Conservation (phyloP, 2,797 vertebrate species). For the Danio choprae region DNA sequence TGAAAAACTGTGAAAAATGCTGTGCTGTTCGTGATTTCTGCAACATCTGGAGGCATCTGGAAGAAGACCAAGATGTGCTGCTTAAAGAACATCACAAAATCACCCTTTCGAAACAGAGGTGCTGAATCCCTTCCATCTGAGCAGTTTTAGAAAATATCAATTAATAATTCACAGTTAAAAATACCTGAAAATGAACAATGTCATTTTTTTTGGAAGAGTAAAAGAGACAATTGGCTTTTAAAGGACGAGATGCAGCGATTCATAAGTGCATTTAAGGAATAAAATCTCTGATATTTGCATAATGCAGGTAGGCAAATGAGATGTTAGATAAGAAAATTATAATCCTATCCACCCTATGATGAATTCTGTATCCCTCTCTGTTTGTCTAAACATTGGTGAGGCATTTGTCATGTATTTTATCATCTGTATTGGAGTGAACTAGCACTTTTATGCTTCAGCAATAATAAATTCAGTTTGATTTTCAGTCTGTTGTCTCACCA, state of each 20-base stretch:
- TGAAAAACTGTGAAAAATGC: slow-evolving; percentile 86
- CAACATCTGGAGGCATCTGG: slow-evolving; percentile 73
- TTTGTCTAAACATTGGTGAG: not conserved
- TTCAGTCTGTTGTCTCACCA: not conserved
- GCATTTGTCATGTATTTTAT: not conserved
- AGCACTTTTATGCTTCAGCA: not conserved
- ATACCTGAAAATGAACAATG: not conserved
- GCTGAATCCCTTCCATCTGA: not conserved
- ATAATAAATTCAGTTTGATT: not conserved
- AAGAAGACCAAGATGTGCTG: slow-evolving; percentile 74
- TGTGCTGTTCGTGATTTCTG: slow-evolving; percentile 77
- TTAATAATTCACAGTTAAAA: not conserved
- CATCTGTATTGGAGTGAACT: not conserved
- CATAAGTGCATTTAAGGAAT: slow-evolving; percentile 15
- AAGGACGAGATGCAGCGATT: slow-evolving; percentile 17
- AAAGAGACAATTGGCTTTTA: slow-evolving; percentile 35
- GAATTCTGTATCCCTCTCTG: not conserved
- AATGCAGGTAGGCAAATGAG: slow-evolving; percentile 5
- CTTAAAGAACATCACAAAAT: slow-evolving; percentile 19
- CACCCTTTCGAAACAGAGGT: slow-evolving; percentile 8
- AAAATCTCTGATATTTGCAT: slow-evolving; percentile 2
- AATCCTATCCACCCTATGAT: slow-evolving; percentile 4
- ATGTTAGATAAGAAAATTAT: not conserved
- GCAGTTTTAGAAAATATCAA: not conserved
- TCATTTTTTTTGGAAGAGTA: slow-evolving; percentile 7